Evolutionary conservation across 2,888 invertebrate species (phyloP), one percentile per base, ranked within the genome.

Genomic region (Aleiodes leptofemur): DNA sequence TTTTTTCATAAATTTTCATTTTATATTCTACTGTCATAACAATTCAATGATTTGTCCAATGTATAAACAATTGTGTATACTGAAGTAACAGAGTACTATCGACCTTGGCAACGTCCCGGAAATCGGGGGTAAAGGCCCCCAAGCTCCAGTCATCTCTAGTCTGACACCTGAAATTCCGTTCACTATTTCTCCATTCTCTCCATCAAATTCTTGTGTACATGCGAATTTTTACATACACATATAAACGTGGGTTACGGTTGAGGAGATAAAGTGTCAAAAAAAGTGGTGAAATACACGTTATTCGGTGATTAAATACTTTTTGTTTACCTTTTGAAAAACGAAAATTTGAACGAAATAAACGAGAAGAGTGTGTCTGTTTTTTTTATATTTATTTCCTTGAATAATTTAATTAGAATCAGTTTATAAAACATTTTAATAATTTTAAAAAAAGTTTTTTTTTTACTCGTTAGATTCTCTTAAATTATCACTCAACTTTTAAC

Each of bases 81-180:
- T 23, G 6, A 34, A 55, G 59, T 8, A 38, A 38, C 38, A 38
- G 43, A 50, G 51, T 50, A 61, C 72, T 51, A 53, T 53, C 55
- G 53, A 72, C 64, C 72, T 72, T 72, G 72, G 43, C 61, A 64
- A 53, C 34, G 23, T 53, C 14, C 51, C 72, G 53, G 64, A 56
- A 57, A 34, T 31, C 51, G 31, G 56, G 57, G 70, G 43, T 48
- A 70, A 70, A 43, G 56, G 34, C 43, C 57, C 43, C 48, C 57
- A 48, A 70, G 11, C 55, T 48, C 23, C 23, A 70, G n/a, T 56
- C 23, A 29, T 57, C 57, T 70, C 53, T 31, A 55, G 13, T 51
- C 51, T 50, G 48, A 23, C 43, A 43, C 43, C 43, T 43, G 43
- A 43, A 43, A 43, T 43, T 9, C 43, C 43, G 43, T 43, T 43